These are phyloP conservation scores for Hydrozoanthus gracilis DNA, from an alignment of 92 coral and sea anemone genomes.

Conservation along the genomic window DNA sequence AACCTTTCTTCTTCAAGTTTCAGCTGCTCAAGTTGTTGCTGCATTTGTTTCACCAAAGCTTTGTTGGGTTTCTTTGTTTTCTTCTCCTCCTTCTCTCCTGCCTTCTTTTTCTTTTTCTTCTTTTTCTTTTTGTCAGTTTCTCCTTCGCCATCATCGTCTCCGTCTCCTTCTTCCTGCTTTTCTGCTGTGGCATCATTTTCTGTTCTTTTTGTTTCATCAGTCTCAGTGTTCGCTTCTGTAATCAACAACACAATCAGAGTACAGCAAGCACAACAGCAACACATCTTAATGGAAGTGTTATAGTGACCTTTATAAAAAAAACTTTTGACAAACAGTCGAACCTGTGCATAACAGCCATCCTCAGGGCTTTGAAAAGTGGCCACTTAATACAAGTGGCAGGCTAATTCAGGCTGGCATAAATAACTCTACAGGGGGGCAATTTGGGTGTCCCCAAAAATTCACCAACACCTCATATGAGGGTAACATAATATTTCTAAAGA, in stretches of 20 bases:
- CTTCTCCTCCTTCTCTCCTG: constrained; percentile 85
- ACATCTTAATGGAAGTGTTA: too few species aligned
- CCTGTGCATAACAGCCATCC: too few species aligned
- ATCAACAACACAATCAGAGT: not conserved
- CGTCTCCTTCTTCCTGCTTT: constrained; percentile 63
- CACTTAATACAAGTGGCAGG: too few species aligned
- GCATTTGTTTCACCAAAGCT: constrained; percentile 97
- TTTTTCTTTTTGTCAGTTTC: constrained; percentile 84
- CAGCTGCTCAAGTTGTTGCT: constrained; percentile 87
- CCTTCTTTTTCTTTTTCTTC: constrained; percentile 92
- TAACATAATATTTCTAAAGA: too few species aligned
- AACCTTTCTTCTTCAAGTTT: constrained; percentile 83
- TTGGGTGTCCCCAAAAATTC: too few species aligned
- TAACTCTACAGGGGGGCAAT: too few species aligned
- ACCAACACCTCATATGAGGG: too few species aligned
- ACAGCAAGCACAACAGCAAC: not conserved
- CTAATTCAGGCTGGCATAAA: too few species aligned
- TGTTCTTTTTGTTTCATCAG: constrained; percentile 25
- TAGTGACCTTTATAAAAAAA: too few species aligned
- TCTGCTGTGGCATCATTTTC: constrained; percentile 20
- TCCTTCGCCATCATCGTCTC: constrained; percentile 75
- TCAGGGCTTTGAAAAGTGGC: too few species aligned
- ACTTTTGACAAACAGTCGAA: too few species aligned
- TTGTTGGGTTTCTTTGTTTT: constrained; percentile 90
- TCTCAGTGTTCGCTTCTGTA: constrained; percentile 20